Percentiles rank a stretch among this genome's conserved stretches.
Evolutionary conservation across 2,113 vertebrate genomes (phyloP).

Genomic region (Isichthys henryi): DNA sequence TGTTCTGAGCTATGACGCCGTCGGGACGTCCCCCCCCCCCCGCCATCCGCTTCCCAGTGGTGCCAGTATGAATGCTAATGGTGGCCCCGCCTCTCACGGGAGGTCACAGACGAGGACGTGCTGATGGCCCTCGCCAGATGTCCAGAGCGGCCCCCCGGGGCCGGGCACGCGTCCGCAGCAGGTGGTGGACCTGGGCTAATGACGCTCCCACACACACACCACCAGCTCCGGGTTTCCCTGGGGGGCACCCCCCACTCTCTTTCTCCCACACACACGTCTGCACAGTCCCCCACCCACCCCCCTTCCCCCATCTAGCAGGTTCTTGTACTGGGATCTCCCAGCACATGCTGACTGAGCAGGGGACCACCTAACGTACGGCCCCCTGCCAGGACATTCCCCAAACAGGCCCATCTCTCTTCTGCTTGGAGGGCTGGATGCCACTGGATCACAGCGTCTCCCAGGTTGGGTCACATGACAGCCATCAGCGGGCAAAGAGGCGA

Average conservation of each 20-base stretch:
- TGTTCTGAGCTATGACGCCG: slow-evolving; percentile 9
- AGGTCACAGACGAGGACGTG: slow-evolving; percentile 43
- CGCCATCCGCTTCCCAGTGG: slow-evolving; percentile 25
- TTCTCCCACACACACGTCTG: slow-evolving; percentile 13
- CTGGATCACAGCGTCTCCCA: slow-evolving; percentile 18
- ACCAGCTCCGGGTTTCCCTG: slow-evolving; percentile 24
- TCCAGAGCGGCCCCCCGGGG: slow-evolving; percentile 55
- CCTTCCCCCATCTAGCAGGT: slow-evolving; percentile 6
- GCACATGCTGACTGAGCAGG: slow-evolving; percentile 23
- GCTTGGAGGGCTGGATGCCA: not conserved
- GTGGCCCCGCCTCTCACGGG: slow-evolving; percentile 37
- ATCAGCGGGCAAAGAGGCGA: slow-evolving; percentile 18
- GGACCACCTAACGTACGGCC: not conserved
- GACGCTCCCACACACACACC: slow-evolving; percentile 46
- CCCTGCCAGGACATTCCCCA: slow-evolving; percentile 1
- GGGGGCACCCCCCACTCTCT: slow-evolving; percentile 25
- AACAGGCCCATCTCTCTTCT: not conserved
- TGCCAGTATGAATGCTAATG: slow-evolving; percentile 38
- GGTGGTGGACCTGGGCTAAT: slow-evolving; percentile 70
- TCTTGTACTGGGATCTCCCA: not conserved
- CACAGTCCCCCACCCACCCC: not conserved
- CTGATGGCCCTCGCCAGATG: slow-evolving; percentile 66
- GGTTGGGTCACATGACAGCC: slow-evolving; percentile 23
- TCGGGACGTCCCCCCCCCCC: slow-evolving; percentile 7
- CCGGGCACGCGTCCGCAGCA: slow-evolving; percentile 58